phyloP scores from a whole-genome alignment of 2,113 vertebrate species.

The Prionailurus viverrinus region DNA sequence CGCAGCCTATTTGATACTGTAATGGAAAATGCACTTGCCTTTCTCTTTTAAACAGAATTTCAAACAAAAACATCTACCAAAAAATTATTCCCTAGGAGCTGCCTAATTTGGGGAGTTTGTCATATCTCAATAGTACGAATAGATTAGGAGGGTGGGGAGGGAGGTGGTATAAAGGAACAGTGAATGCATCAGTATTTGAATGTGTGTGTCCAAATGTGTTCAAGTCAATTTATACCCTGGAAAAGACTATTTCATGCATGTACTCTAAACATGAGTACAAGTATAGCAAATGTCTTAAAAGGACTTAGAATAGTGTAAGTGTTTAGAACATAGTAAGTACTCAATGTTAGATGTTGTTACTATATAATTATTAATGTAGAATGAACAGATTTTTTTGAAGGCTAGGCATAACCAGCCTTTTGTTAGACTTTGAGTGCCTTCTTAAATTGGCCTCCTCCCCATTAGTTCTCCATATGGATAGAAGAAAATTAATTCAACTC shows the following conservation, averaged over 20 bases:
- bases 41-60: constrained; percentile 83
- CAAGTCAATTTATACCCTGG: constrained; percentile 79
- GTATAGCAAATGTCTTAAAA: constrained; percentile 87
- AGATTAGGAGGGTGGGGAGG: constrained; percentile 71
- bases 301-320: background rate
- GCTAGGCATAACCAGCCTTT: background rate
- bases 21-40: constrained; percentile 89
- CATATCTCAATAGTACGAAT: constrained; percentile 37
- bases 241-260: constrained; percentile 88
- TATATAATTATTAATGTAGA: background rate
- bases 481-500: constrained; percentile 26
- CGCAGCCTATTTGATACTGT: constrained; percentile 89
- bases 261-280: constrained; percentile 95
- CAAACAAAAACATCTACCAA: constrained; percentile 48
- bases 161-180: background rate
- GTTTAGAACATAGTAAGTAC: background rate
- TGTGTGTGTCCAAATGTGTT: constrained; percentile 78
- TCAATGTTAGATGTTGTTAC: background rate
- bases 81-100: constrained; percentile 77
- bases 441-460: background rate
- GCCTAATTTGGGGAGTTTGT: constrained; percentile 80
- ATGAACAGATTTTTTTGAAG: background rate
- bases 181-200: background rate
- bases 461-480: background rate
- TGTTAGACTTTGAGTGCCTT: background rate